phyloP scores from a whole-genome alignment of 2,888 invertebrate species.

The Synergus japonicus region DNA sequence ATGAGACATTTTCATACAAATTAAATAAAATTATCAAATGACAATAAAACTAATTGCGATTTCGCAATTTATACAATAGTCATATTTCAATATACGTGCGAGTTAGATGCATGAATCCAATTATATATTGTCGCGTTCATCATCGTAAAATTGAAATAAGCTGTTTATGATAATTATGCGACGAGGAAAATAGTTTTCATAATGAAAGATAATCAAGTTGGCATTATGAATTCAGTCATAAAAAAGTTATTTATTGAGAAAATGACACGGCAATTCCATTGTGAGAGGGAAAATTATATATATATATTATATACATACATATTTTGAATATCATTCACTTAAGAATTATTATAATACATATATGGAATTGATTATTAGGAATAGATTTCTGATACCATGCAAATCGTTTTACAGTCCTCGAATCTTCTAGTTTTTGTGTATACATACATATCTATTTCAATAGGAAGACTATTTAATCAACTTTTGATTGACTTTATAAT shows the following conservation, averaged over 20 bases:
- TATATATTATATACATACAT: no score
- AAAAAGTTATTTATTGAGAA: background rate
- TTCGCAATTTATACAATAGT: background rate
- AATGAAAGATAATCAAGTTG: background rate
- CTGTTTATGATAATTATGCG: background rate
- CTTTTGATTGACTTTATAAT: slow-evolving; percentile 4
- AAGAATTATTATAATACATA: background rate
- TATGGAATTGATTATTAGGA: background rate
- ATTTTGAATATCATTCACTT: background rate
- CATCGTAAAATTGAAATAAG: background rate
- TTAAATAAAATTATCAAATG: background rate
- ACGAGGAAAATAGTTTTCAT: slow-evolving; percentile 1
- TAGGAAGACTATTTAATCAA: no score
- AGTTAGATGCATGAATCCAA: background rate
- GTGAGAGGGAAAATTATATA: background rate
- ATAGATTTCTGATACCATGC: background rate
- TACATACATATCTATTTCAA: no score
- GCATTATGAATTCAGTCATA: background rate
- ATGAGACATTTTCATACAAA: background rate
- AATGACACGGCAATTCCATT: background rate
- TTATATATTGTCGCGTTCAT: background rate
- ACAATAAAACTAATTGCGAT: background rate
- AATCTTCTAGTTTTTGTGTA: no score
- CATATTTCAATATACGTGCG: background rate
- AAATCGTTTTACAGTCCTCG: no score